Base-by-base conservation (phyloP, 2,797 vertebrate species). In the Scarus forsteni region DNA sequence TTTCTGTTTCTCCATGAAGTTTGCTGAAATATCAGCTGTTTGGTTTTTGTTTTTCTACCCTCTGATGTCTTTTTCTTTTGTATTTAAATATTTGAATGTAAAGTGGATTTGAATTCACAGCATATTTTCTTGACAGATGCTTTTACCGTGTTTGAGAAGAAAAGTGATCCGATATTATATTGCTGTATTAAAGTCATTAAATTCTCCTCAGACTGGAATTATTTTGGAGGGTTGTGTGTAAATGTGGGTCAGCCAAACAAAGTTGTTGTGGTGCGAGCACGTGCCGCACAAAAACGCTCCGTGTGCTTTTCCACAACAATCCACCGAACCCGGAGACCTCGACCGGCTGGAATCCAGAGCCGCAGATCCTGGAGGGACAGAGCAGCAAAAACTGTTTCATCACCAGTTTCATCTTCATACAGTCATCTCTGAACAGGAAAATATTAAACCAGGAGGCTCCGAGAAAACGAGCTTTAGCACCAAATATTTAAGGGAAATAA, bases 31-130 rank as follows among this genome's bases (percentile, higher is more conserved):
- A 58, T 62, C 55, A 42, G 61, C 60, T 66, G 40, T 62, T 53
- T 38, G 52, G 53, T 57, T 39, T 49, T 75, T 75, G 13, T 72
- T 67, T 76, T 67, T 81, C 75, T 56, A 81, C 68, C 60, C 69
- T 79, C 74, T 66, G 72, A 84, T 76, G 70, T 77, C 88, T 87
- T 50, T 86, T 79, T 39, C 66, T 85, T 88, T 88, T 92, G 52
- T 93, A 92, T 90, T 87, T 88, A 88, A 91, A 68, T n/a, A 67
- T 81, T 64, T 85, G 85, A 89, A 91, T 93, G 89, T 90, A 89
- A 69, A 61, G 81, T 89, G 83, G 80, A 79, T 59, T 66, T 5
- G 72, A 53, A 79, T 77, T 85, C 78, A 80, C 85, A 69, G 74
- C 66, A 75, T 90, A 90, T 94, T 93, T 92, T 92, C 89, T 72